Percentiles rank a stretch among this genome's conserved stretches.
Evolutionary conservation across 2,113 vertebrate species (phyloP).

Genomic region (Rhinolophus sinicus): DNA sequence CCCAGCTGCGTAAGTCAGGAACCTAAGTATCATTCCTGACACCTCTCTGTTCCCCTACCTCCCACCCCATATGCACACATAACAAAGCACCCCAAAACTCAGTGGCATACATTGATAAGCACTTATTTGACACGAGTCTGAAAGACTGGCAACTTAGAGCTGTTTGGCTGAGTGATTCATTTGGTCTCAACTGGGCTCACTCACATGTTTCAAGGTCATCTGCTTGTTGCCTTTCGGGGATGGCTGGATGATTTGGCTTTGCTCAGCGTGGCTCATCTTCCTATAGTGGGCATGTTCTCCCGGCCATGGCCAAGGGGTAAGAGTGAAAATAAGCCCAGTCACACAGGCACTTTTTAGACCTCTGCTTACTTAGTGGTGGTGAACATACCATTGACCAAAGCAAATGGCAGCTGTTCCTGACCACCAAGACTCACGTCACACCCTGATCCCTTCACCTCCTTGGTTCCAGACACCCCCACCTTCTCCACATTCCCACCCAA

Average conservation of each 20-base stretch:
- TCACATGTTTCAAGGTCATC: background rate
- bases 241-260: background rate
- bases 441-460: background rate
- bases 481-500: background rate
- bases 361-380: background rate
- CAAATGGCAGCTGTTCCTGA: background rate
- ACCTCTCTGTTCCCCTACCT: background rate
- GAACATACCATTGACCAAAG: background rate
- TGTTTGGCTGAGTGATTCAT: background rate
- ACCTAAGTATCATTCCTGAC: background rate
- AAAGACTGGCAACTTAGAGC: background rate
- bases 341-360: background rate
- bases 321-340: background rate
- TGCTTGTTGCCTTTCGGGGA: background rate
- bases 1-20: background rate
- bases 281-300: background rate
- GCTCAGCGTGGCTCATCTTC: rapidly evolving
- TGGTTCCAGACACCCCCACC: background rate
- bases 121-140: background rate
- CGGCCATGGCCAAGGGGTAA: too few relatives aligned
- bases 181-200: background rate
- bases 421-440: background rate
- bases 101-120: background rate
- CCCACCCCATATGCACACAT: too few relatives aligned
- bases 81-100: background rate